Conservation (phyloP, 2,888 invertebrate genomes). For the Margaritifera margaritifera region DNA sequence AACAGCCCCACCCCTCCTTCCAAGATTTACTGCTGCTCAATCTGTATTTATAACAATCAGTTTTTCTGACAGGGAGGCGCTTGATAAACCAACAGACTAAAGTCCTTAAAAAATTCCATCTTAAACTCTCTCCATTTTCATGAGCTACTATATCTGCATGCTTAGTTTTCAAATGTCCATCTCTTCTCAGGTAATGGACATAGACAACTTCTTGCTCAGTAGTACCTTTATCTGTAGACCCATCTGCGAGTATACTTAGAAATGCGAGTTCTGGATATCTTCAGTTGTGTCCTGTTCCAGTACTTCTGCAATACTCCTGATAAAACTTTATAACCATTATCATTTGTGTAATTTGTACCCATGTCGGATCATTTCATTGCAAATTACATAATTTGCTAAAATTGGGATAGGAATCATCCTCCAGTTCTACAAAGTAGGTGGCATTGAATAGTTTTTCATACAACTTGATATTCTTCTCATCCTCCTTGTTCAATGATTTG, state of each 20-base stretch:
- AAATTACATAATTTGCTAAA: slow-evolving; percentile 15
- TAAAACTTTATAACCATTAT: slow-evolving; percentile 16
- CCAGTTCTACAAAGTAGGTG: slow-evolving; percentile 20
- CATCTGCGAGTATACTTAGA: slow-evolving; percentile 20
- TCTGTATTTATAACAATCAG: slow-evolving; percentile 25
- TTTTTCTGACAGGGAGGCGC: slow-evolving; percentile 6
- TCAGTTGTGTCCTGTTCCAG: too few relatives aligned
- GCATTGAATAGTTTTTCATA: slow-evolving; percentile 14
- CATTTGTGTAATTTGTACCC: slow-evolving; percentile 16
- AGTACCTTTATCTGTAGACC: slow-evolving; percentile 13
- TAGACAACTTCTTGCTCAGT: slow-evolving; percentile 14
- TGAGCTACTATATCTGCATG: slow-evolving; percentile 18
- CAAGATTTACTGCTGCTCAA: slow-evolving; percentile 24
- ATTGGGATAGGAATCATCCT: slow-evolving; percentile 21
- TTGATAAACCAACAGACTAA: slow-evolving; percentile 8
- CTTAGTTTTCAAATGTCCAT: slow-evolving; percentile 14
- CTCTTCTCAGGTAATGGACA: background rate
- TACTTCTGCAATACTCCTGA: slow-evolving; percentile 9
- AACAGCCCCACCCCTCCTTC: slow-evolving; percentile 22
- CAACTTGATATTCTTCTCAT: too few relatives aligned
- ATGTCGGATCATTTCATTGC: slow-evolving; percentile 7
- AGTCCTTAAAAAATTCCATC: slow-evolving; percentile 14
- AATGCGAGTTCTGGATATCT: slow-evolving; percentile 12
- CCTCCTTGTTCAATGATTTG: too few relatives aligned
- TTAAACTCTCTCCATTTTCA: slow-evolving; percentile 16